Evolutionary conservation across 2,797 vertebrate species (phyloP), one percentile per base, ranked within the genome.

Genomic region (Salmo trutta): DNA sequence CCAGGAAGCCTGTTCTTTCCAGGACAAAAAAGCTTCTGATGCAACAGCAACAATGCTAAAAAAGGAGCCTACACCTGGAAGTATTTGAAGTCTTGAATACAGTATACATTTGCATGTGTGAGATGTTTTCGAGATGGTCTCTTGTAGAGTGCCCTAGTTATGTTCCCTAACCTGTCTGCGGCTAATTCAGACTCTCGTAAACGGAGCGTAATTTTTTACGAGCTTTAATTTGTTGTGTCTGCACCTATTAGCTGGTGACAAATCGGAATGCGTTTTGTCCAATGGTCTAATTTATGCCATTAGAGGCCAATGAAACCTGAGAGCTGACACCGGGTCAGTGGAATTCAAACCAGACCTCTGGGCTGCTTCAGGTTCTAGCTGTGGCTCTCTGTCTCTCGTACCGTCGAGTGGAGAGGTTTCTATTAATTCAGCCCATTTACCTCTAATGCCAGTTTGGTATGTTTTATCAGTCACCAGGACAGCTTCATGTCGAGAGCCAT

Each of bases 181-280:
- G 7, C 68, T 81, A 75, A 83, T 83, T 77, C 69, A 33, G 74
- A 81, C 56, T 79, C 56, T 54, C 71, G 56, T 47, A 67, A 75
- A 79, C 62, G 62, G 33, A 83, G 5, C 62, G 1, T 21, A n/a
- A 83, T 77, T 71, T 71, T 86, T 79, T 88, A 72, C 41, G 62
- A 31, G 73, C 78, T 87, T 88, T 84, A 74, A 86, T 88, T 85
- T 83, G 81, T 82, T 79, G 16, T 71, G 85, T 85, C 79, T 83
- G 75, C 47, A 65, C 64, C 76, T 81, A 87, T 90, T 84, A 87
- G 69, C 33, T 69, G 69, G 77, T 77, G 19, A 75, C 59, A 70
- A 72, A 80, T 74, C 75, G 21, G 79, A 86, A 79, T 68, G 24
- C 12, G 53, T 21, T 86, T 79, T 75, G 79, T 77, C 79, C 78